A percentile compares a stretch with the other conserved stretches of the same genome.
phyloP scores from a whole-genome alignment of 2,797 vertebrate genomes.

The Erethizon dorsatum region DNA sequence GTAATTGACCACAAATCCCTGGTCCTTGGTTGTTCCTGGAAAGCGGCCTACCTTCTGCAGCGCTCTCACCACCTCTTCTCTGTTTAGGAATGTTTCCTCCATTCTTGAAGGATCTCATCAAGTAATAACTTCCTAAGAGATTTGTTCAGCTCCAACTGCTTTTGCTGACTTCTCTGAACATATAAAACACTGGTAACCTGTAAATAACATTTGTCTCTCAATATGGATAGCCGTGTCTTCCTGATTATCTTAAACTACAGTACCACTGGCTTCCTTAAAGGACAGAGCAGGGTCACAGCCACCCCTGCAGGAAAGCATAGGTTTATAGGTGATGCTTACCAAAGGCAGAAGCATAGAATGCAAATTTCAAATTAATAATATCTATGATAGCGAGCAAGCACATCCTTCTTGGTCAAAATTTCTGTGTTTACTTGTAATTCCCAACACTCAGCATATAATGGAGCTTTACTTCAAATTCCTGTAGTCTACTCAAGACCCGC shows the following conservation, averaged over 20 bases:
- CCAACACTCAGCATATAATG: not conserved
- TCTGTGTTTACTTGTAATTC: not conserved
- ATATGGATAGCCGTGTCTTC: not conserved
- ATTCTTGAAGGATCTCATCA: slow-evolving; percentile 37
- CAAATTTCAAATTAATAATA: not conserved
- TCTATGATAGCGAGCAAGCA: not conserved
- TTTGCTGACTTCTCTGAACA: slow-evolving; percentile 1
- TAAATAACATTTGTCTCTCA: not conserved
- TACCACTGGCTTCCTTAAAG: not conserved
- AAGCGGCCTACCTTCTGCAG: not conserved
- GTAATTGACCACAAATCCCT: not conserved
- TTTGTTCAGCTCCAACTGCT: not conserved
- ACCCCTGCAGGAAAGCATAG: not conserved
- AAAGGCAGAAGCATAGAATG: not conserved
- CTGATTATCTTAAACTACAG: not conserved
- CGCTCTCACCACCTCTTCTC: not conserved
- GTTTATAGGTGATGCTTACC: not conserved
- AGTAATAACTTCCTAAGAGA: not conserved
- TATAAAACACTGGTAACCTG: not conserved
- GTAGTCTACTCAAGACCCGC: not conserved
- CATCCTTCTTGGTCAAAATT: not conserved
- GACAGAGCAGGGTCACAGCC: not conserved
- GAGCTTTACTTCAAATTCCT: not conserved
- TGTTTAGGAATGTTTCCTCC: not conserved
- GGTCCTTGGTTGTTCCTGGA: not conserved